These are phyloP conservation scores for Cyclophora albipunctata DNA, from an alignment of 2,888 invertebrate species.

Conservation along the genomic window DNA sequence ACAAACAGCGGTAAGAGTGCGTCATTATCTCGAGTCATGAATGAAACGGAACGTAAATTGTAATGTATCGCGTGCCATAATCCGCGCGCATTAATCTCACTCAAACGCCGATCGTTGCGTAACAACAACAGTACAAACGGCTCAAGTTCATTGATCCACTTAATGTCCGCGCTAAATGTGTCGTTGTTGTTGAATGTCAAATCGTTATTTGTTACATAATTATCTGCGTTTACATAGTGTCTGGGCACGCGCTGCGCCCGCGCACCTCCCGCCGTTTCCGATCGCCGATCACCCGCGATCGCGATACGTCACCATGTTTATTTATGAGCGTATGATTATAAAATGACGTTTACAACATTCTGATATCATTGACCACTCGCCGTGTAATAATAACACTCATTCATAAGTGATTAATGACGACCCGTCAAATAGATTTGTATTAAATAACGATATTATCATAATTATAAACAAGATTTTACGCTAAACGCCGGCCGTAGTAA, in stretches of 20 bases:
- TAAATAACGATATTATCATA: slow-evolving; percentile 67
- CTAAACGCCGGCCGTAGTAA: slow-evolving; percentile 59
- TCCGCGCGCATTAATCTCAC: slow-evolving; percentile 73
- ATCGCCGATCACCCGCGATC: slow-evolving; percentile 39
- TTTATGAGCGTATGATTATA: slow-evolving; percentile 73
- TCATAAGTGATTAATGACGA: slow-evolving; percentile 68
- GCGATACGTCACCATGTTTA: slow-evolving; percentile 65
- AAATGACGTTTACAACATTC: slow-evolving; percentile 69
- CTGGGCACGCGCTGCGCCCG: slow-evolving; percentile 37
- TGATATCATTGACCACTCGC: slow-evolving; percentile 67
- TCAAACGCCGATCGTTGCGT: slow-evolving; percentile 71
- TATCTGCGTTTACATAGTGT: slow-evolving; percentile 50
- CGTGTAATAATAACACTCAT: slow-evolving; percentile 66
- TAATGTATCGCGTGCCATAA: slow-evolving; percentile 75
- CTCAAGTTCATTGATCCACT: slow-evolving; percentile 76
- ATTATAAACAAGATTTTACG: slow-evolving; percentile 72
- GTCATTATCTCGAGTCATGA: slow-evolving; percentile 70
- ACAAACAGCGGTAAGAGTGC: slow-evolving; percentile 59
- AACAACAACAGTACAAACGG: slow-evolving; percentile 61
- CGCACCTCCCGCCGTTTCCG: slow-evolving; percentile 21
- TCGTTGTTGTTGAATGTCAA: slow-evolving; percentile 70
- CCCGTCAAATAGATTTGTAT: slow-evolving; percentile 60
- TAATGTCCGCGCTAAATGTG: slow-evolving; percentile 71
- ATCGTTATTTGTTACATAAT: slow-evolving; percentile 66
- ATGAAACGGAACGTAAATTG: slow-evolving; percentile 74